These are phyloP conservation scores for Eulemur coronatus DNA, from an alignment of 2,797 vertebrate genomes.

Conservation along the genomic window DNA sequence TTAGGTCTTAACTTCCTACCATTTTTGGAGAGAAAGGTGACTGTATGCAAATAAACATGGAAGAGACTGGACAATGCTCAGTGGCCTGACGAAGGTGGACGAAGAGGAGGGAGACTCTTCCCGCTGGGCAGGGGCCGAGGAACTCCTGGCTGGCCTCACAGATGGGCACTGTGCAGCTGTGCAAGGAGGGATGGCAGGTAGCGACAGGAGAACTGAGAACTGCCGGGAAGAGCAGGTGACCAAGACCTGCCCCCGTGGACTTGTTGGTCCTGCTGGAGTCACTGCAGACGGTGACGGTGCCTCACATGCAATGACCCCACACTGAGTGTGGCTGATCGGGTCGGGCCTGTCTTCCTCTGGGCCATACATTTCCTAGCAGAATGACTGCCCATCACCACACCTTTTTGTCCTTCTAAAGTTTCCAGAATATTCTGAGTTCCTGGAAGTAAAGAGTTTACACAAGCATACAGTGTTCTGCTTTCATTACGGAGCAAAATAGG, in stretches of 20 bases:
- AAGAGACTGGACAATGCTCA: rapidly evolving
- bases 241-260: no score
- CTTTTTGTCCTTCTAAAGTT: not conserved
- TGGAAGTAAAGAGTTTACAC: not conserved
- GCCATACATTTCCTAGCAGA: not conserved
- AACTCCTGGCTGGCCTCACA: not conserved
- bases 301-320: rapidly evolving
- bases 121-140: rapidly evolving
- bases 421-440: not conserved
- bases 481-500: not conserved
- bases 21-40: rapidly evolving
- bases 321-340: rapidly evolving
- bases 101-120: rapidly evolving
- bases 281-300: rapidly evolving
- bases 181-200: rapidly evolving
- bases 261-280: not conserved
- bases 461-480: not conserved
- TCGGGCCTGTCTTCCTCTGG: not conserved
- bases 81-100: not conserved
- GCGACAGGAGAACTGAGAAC: rapidly evolving
- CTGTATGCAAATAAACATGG: rapidly evolving
- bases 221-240: rapidly evolving
- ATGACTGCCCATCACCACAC: rapidly evolving
- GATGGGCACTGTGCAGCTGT: rapidly evolving
- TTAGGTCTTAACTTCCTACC: not conserved